Percentiles rank a stretch among this genome's conserved stretches.
These are phyloP conservation scores for Teinopalpus imperialis DNA, from an alignment of 2,888 invertebrate genomes.

Conservation along the genomic window DNA sequence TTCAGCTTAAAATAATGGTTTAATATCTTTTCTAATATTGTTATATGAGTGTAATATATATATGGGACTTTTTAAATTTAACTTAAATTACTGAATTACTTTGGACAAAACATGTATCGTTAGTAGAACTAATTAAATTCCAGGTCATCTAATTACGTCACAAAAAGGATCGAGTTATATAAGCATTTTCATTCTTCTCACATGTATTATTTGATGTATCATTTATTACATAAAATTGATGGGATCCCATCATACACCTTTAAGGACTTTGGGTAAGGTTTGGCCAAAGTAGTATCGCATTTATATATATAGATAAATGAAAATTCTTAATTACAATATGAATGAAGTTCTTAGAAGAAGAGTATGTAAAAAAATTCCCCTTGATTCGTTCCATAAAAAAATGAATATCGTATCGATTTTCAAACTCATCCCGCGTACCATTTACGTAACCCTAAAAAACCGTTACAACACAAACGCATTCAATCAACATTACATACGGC, in stretches of 20 bases:
- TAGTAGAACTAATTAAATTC: background rate
- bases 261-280: too few species aligned
- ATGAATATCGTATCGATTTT: constrained; percentile 58
- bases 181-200: constrained; percentile 43
- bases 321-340: background rate
- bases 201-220: constrained; percentile 23
- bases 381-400: constrained; percentile 24
- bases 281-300: too few species aligned
- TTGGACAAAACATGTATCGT: too few species aligned
- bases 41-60: too few species aligned
- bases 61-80: too few species aligned
- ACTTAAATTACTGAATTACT: too few species aligned
- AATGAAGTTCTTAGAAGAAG: too few species aligned
- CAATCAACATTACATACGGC: constrained; percentile 35
- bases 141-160: constrained; percentile 55
- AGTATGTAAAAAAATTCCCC: too few species aligned
- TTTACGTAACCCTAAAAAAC: constrained; percentile 65
- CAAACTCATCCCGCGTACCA: constrained; percentile 40
- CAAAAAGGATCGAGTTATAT: constrained; percentile 61
- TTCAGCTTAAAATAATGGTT: too few species aligned
- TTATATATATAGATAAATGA: background rate
- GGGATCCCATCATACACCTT: background rate
- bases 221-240: constrained; percentile 1
- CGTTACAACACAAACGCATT: constrained; percentile 35
- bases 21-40: too few species aligned